Evolutionary conservation across 2,797 vertebrate genomes (phyloP).

Genomic region (Myripristis jacobus): DNA sequence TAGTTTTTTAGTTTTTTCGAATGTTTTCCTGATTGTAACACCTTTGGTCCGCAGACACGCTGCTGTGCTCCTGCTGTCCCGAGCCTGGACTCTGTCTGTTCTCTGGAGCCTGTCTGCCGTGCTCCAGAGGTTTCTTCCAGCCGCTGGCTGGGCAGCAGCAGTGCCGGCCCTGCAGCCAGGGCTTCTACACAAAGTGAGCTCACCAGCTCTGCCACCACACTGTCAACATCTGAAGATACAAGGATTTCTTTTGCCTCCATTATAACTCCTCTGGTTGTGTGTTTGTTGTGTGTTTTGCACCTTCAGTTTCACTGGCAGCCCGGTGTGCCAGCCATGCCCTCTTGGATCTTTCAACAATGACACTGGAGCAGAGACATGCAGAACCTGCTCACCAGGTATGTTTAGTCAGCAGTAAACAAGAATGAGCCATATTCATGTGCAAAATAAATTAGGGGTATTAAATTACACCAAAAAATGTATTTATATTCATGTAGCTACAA

Average conservation of each 20-base stretch:
- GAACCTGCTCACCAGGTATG: conserved; percentile 84
- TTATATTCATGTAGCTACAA: too few relatives aligned
- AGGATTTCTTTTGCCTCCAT: background rate
- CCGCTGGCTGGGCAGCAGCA: conserved; percentile 78
- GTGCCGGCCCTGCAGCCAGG: conserved; percentile 86
- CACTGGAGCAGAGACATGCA: conserved; percentile 81
- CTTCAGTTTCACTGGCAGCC: conserved; percentile 82
- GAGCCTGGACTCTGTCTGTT: conserved; percentile 80
- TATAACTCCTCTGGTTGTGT: background rate
- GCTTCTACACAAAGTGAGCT: conserved; percentile 86
- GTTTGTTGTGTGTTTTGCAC: conserved; percentile 6
- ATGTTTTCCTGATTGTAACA: too few relatives aligned
- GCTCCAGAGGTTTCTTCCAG: conserved; percentile 85
- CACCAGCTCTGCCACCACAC: background rate
- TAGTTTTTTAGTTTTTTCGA: too few relatives aligned
- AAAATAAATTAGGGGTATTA: background rate
- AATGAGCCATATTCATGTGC: background rate
- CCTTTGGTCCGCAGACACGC: conserved; percentile 71
- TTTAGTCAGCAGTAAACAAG: conserved; percentile 13
- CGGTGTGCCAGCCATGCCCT: conserved; percentile 82
- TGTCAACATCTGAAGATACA: background rate
- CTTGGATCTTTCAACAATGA: conserved; percentile 83
- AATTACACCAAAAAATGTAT: too few relatives aligned
- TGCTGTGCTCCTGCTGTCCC: conserved; percentile 84
- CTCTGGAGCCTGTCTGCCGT: conserved; percentile 81